Conservation (phyloP, 1,140 invertebrate species). For the Drepana arcuata region DNA sequence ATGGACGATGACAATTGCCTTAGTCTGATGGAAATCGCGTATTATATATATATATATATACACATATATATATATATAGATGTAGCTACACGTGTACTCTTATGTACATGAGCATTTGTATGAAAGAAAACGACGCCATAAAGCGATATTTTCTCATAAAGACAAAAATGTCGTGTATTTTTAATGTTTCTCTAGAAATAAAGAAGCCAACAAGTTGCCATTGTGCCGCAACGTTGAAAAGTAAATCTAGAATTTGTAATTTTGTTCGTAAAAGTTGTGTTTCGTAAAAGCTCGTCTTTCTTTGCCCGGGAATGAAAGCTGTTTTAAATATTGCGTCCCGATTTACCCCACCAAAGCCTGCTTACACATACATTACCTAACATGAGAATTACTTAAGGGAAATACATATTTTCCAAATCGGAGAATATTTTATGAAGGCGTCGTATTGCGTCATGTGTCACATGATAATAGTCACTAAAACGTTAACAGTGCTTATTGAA, state of each 20-base stretch:
- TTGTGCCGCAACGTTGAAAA: constrained; percentile 23
- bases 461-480: too few species aligned
- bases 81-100: too few species aligned
- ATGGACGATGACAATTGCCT: too few species aligned
- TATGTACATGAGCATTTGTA: too few species aligned
- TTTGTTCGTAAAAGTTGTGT: constrained; percentile 28
- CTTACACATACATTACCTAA: constrained; percentile 39
- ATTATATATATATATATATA: constrained; percentile 1
- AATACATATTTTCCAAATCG: constrained; percentile 18
- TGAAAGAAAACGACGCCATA: too few species aligned
- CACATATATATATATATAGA: background rate
- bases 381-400: constrained; percentile 28
- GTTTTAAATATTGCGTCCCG: constrained; percentile 53
- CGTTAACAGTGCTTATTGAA: too few species aligned
- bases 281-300: constrained; percentile 34
- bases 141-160: too few species aligned
- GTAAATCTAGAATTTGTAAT: constrained; percentile 36
- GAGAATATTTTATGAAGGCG: constrained; percentile 12
- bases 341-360: constrained; percentile 41
- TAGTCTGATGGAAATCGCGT: too few species aligned
- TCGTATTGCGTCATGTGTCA: too few species aligned
- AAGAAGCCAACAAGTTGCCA: constrained; percentile 4
- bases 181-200: too few species aligned
- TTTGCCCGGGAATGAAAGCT: constrained; percentile 40
- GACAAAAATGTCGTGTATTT: too few species aligned